phyloP scores from a whole-genome alignment of 2,113 vertebrate genomes.

The Chionomys nivalis region DNA sequence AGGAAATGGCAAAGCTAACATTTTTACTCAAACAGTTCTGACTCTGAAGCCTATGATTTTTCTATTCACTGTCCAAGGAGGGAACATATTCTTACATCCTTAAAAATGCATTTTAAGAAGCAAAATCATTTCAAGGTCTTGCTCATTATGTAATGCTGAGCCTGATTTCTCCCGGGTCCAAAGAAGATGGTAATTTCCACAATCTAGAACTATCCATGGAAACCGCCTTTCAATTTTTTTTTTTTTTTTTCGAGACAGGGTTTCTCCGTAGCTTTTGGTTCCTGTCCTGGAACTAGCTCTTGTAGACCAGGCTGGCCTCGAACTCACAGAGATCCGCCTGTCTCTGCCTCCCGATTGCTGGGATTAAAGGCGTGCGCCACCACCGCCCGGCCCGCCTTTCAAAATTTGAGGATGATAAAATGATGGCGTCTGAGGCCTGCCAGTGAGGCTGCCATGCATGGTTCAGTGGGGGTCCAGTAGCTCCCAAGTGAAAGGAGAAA shows the following conservation, averaged over 20 bases:
- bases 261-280: too few relatives aligned
- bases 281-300: too few relatives aligned
- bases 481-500: not conserved
- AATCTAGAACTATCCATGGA: conserved; percentile 28
- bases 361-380: too few relatives aligned
- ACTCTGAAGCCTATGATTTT: not conserved
- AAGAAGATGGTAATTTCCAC: conserved; percentile 51
- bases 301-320: too few relatives aligned
- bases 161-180: conserved; percentile 46
- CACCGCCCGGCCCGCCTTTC: too few relatives aligned
- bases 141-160: conserved; percentile 19
- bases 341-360: too few relatives aligned
- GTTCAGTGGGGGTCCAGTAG: not conserved
- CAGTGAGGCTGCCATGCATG: not conserved
- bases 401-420: conserved; percentile 56
- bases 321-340: too few relatives aligned
- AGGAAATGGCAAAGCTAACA: not conserved
- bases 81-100: not conserved
- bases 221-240: conserved; percentile 46
- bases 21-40: conserved; percentile 11
- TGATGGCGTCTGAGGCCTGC: not conserved
- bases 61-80: not conserved
- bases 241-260: too few relatives aligned
- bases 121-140: conserved; percentile 42
- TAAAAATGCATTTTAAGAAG: conserved; percentile 35